A percentile compares a stretch with the other conserved stretches of the same genome.
Conservation (phyloP, 2,113 vertebrate species). For the Corythornis vintsioides region DNA sequence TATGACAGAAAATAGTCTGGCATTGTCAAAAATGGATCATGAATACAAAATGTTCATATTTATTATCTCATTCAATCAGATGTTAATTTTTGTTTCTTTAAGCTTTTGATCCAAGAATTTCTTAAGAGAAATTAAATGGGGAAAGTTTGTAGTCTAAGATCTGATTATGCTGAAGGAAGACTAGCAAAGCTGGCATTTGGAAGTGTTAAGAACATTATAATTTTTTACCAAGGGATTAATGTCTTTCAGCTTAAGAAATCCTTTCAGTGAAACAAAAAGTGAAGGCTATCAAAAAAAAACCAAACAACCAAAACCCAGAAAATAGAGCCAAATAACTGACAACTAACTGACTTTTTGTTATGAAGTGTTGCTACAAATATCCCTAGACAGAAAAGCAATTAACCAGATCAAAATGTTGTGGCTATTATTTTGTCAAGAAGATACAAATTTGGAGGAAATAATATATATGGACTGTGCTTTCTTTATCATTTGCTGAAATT, state of each 20-base stretch:
- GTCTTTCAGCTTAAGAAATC: conserved; percentile 5
- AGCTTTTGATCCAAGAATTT: background rate
- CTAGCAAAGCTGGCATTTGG: background rate
- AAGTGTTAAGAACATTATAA: background rate
- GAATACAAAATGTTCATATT: background rate
- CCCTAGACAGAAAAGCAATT: conserved; percentile 16
- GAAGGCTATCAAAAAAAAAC: background rate
- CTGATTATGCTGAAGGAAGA: conserved; percentile 5
- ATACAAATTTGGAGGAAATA: background rate
- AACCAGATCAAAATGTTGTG: conserved; percentile 13
- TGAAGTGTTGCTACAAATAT: conserved; percentile 20
- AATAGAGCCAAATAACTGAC: background rate
- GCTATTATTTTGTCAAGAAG: conserved; percentile 22
- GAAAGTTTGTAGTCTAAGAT: background rate
- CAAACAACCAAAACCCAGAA: background rate
- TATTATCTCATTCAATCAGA: background rate
- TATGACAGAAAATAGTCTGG: background rate
- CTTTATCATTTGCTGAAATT: background rate
- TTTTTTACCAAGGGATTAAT: background rate
- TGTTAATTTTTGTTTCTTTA: background rate
- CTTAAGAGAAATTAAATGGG: background rate
- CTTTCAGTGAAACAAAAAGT: background rate
- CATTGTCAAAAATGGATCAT: background rate
- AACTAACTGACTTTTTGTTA: conserved; percentile 11
- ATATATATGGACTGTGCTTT: fast-evolving